Evolutionary conservation across 2,797 vertebrate species (phyloP).

Genomic region (Hapalemur alaotrensis): DNA sequence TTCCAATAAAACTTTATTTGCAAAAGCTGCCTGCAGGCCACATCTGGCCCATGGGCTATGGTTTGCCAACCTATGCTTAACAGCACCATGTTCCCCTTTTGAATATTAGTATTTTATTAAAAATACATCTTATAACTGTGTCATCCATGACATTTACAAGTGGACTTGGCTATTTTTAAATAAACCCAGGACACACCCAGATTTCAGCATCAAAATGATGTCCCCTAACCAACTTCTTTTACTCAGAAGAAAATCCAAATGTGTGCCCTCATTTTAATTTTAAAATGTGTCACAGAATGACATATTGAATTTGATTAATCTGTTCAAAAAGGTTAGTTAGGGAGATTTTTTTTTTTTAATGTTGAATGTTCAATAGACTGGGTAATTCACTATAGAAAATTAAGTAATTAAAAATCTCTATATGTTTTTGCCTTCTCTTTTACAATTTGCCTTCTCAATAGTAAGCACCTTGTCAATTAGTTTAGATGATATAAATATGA

Average conservation of each 20-base stretch:
- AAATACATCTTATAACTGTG: not conserved
- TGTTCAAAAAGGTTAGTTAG: not conserved
- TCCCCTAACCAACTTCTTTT: not conserved
- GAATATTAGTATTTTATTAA: not conserved
- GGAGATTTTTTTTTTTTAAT: not conserved
- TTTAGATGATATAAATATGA: not conserved
- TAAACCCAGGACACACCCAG: not conserved
- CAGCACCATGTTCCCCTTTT: not conserved
- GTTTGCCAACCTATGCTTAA: not conserved
- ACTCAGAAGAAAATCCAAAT: not conserved
- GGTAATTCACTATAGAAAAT: not conserved
- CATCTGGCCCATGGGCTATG: not conserved
- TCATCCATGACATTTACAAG: not conserved
- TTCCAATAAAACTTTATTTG: constrained; percentile 45
- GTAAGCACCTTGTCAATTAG: not conserved
- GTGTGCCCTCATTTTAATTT: not conserved
- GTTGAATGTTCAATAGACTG: not conserved
- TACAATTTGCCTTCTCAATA: not conserved
- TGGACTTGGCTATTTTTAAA: not conserved
- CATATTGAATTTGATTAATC: not conserved
- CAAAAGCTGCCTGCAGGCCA: not conserved
- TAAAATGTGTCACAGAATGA: not conserved
- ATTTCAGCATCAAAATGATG: not conserved
- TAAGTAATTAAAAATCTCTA: not conserved
- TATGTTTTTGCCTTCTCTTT: not conserved